These are phyloP conservation scores for Xyrichtys novacula DNA, from an alignment of 2,797 vertebrate genomes.

Conservation along the genomic window DNA sequence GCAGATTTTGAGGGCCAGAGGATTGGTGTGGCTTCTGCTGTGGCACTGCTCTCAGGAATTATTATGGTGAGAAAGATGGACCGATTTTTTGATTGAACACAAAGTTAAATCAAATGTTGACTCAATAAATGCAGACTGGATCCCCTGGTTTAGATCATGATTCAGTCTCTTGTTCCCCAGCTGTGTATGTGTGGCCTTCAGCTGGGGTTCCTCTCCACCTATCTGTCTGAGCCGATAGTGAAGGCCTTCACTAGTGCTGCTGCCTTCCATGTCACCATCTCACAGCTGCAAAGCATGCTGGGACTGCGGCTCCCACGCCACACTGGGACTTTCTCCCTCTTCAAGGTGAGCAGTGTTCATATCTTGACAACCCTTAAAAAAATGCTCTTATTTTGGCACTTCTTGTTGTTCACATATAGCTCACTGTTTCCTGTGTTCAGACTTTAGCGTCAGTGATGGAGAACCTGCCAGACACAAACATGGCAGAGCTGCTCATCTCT, in stretches of 20 bases:
- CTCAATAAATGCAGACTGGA: neutral
- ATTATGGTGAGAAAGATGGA: conserved; percentile 84
- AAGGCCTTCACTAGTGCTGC: conserved; percentile 95
- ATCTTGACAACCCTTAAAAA: neutral
- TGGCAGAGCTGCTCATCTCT: conserved; percentile 90
- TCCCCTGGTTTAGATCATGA: neutral
- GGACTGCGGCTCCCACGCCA: conserved; percentile 89
- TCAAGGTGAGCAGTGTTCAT: conserved; percentile 83
- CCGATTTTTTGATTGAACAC: neutral
- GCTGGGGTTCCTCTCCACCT: conserved; percentile 93
- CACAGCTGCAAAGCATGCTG: conserved; percentile 93
- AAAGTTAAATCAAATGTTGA: neutral
- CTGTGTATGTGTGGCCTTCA: conserved; percentile 92
- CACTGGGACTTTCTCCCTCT: conserved; percentile 91
- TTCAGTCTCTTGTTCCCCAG: conserved; percentile 70
- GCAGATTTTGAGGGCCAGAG: conserved; percentile 87
- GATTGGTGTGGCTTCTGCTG: conserved; percentile 89
- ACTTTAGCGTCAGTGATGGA: conserved; percentile 89
- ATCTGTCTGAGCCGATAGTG: conserved; percentile 93
- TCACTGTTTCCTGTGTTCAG: conserved; percentile 73
- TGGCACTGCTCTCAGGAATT: conserved; percentile 91
- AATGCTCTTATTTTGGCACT: neutral
- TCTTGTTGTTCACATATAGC: neutral
- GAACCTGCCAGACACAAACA: conserved; percentile 88
- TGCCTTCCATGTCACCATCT: conserved; percentile 92